Percentiles rank a stretch among this genome's conserved stretches.
phyloP scores from a whole-genome alignment of 1,140 invertebrate genomes.

The Euborellia annulipes region DNA sequence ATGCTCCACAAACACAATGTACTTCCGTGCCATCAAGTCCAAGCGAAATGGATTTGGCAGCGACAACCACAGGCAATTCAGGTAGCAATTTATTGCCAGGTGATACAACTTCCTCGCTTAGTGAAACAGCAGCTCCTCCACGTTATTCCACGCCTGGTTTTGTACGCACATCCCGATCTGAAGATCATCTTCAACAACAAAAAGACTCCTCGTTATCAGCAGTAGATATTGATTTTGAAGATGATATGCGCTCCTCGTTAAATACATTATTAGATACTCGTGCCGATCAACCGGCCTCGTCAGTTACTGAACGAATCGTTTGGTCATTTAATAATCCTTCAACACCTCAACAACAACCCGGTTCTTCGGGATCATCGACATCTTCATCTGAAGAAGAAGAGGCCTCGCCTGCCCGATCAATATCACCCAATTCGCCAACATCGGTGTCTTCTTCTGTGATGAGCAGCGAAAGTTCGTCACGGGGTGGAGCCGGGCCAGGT shows the following conservation, averaged over 20 bases:
- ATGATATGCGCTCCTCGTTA: slow-evolving; percentile 80
- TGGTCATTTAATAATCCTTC: slow-evolving; percentile 78
- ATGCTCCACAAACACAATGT: slow-evolving; percentile 30
- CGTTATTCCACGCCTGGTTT: slow-evolving; percentile 23
- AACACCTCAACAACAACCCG: slow-evolving; percentile 23
- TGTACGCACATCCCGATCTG: slow-evolving; percentile 64
- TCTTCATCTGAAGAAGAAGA: slow-evolving; percentile 45
- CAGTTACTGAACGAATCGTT: slow-evolving; percentile 38
- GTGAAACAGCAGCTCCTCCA: slow-evolving; percentile 21
- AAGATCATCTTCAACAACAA: slow-evolving; percentile 69
- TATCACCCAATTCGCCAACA: slow-evolving; percentile 62
- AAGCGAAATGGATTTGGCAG: slow-evolving; percentile 37
- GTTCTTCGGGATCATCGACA: slow-evolving; percentile 30
- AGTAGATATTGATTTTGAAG: slow-evolving; percentile 79
- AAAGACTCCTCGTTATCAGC: slow-evolving; percentile 59
- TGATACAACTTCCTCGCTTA: slow-evolving; percentile 14
- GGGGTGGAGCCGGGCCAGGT: slow-evolving; percentile 9
- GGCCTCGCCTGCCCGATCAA: slow-evolving; percentile 44
- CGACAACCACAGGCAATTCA: no score
- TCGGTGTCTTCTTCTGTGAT: slow-evolving; percentile 73
- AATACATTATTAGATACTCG: slow-evolving; percentile 76
- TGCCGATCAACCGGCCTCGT: not conserved
- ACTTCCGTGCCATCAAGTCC: slow-evolving; percentile 73
- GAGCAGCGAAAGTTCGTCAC: slow-evolving; percentile 31
- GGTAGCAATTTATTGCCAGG: slow-evolving; percentile 3